These are phyloP conservation scores for Corythornis cristatus DNA, from an alignment of 2,113 vertebrate species.

Conservation along the genomic window DNA sequence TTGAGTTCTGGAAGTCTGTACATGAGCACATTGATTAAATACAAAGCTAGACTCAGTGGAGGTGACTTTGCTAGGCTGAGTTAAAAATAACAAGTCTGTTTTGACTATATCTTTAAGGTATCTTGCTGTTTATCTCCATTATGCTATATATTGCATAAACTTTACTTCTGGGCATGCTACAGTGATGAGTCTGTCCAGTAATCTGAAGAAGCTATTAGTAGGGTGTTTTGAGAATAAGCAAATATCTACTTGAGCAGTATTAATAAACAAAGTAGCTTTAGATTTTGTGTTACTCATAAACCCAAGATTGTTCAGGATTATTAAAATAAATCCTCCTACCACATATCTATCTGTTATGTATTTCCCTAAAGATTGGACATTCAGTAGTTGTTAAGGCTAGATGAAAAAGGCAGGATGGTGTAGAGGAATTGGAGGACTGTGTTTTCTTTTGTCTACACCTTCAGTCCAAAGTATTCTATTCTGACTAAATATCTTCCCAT, in stretches of 20 bases:
- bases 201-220: not conserved
- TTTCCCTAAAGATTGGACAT: not conserved
- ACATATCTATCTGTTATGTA: not conserved
- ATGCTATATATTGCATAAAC: not conserved
- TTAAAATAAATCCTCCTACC: not conserved
- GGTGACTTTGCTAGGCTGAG: not conserved
- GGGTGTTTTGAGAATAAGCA: not conserved
- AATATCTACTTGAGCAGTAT: not conserved
- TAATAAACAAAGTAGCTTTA: not conserved
- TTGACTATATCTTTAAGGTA: not conserved
- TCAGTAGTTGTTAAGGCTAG: not conserved
- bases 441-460: not conserved
- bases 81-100: not conserved
- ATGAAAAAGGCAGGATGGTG: not conserved
- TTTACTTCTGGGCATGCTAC: not conserved
- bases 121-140: not conserved
- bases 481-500: not conserved
- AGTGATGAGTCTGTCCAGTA: rapidly evolving
- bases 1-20: not conserved
- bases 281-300: not conserved
- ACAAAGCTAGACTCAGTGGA: not conserved
- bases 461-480: not conserved
- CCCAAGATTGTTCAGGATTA: not conserved
- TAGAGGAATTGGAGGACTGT: not conserved
- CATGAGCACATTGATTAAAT: not conserved